These are phyloP conservation scores for Drosophila koepferae DNA, from an alignment of 2,888 invertebrate species.

Conservation along the genomic window DNA sequence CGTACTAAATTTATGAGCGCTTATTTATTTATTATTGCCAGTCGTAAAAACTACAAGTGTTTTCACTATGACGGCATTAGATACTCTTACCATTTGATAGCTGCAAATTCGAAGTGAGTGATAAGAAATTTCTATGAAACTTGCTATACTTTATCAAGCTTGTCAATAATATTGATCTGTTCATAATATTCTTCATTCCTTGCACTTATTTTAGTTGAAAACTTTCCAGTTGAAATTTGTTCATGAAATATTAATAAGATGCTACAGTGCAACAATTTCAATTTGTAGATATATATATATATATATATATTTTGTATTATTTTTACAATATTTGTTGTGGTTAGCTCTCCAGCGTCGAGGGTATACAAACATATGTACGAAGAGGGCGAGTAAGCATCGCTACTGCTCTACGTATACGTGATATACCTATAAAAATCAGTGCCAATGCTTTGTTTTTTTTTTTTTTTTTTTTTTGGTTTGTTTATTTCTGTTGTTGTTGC, in stretches of 20 bases:
- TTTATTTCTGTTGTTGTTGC: constrained; percentile 3
- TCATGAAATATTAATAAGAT: too few relatives aligned
- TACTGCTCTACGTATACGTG: constrained; percentile 5
- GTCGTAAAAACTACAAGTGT: constrained; percentile 23
- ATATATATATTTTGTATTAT: neutral
- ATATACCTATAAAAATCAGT: constrained; percentile 38
- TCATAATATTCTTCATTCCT: neutral
- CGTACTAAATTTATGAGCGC: constrained; percentile 34
- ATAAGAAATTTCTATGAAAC: neutral
- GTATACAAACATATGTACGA: neutral
- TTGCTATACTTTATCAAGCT: neutral
- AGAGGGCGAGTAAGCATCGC: neutral
- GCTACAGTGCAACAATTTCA: too few relatives aligned
- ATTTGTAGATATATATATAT: too few relatives aligned
- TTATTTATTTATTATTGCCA: constrained; percentile 28
- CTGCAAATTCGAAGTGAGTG: neutral
- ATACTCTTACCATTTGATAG: neutral
- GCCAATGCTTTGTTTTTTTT: constrained; percentile 14
- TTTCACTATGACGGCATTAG: neutral
- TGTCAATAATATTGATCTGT: neutral
- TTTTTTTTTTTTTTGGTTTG: neutral
- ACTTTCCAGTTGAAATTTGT: too few relatives aligned
- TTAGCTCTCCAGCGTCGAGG: neutral
- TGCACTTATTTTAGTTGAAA: neutral
- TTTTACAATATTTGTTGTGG: neutral